Conservation (phyloP, 2,888 invertebrate species). For the Candidula unifasciata region DNA sequence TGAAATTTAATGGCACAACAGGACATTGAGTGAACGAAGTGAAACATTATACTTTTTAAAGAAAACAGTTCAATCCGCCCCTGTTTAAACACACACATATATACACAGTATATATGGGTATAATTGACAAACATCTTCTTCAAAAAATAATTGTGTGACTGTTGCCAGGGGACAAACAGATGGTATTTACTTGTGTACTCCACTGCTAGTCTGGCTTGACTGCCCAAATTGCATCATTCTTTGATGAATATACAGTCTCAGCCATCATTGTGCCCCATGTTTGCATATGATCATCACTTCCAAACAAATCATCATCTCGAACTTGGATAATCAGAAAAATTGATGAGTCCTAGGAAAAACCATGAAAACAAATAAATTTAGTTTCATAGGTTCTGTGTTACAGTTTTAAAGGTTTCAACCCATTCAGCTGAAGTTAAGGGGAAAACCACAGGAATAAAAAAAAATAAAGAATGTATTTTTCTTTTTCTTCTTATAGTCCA, state of each 20-base stretch:
- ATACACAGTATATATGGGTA: too few species aligned
- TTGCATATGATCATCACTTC: constrained; percentile 30
- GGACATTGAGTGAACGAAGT: too few species aligned
- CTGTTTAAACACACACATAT: too few species aligned
- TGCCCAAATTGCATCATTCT: background rate
- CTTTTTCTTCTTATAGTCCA: too few species aligned
- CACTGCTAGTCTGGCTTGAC: background rate
- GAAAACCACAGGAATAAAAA: too few species aligned
- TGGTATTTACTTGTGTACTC: constrained; percentile 5
- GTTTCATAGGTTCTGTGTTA: background rate
- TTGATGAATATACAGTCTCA: constrained; percentile 25
- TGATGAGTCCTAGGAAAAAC: constrained; percentile 17
- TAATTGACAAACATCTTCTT: background rate
- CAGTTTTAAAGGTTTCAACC: too few species aligned
- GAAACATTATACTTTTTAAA: too few species aligned
- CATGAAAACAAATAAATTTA: background rate
- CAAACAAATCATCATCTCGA: constrained; percentile 39
- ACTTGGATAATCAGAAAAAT: constrained; percentile 7
- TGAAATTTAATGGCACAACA: too few species aligned
- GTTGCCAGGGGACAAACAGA: background rate
- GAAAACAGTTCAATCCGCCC: too few species aligned
- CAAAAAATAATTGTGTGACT: background rate
- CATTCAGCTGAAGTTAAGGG: too few species aligned
- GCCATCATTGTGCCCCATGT: constrained; percentile 34
- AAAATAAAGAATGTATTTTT: too few species aligned